phyloP scores from a whole-genome alignment of 2,888 invertebrate genomes.

The Spisula subtruncata region DNA sequence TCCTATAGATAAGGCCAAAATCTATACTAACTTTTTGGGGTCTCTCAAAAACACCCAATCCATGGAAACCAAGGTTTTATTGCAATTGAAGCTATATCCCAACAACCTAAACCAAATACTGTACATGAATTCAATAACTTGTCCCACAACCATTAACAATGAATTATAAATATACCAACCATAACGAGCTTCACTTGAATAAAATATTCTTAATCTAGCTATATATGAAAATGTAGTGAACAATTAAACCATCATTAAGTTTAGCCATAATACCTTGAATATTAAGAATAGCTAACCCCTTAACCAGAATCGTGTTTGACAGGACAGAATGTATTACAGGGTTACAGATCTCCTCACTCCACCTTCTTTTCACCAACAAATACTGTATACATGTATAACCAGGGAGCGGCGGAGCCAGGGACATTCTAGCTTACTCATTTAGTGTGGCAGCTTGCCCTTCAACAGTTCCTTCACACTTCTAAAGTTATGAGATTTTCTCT shows the following conservation, averaged over 20 bases:
- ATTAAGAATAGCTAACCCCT: too few species aligned
- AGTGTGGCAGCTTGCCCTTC: too few species aligned
- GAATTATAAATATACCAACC: not conserved
- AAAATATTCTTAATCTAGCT: not conserved
- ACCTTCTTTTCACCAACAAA: not conserved
- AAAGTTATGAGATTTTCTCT: too few species aligned
- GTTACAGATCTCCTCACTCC: too few species aligned
- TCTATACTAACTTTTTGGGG: too few species aligned
- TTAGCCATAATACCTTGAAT: too few species aligned
- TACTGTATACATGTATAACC: not conserved
- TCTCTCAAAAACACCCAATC: too few species aligned
- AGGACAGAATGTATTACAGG: too few species aligned
- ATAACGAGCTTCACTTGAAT: not conserved
- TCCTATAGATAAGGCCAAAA: too few species aligned
- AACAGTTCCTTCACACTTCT: too few species aligned
- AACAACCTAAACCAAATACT: not conserved
- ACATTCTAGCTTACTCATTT: not conserved
- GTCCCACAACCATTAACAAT: not conserved
- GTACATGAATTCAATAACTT: not conserved
- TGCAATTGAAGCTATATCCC: not conserved
- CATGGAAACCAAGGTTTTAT: too few species aligned
- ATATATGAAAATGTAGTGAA: not conserved
- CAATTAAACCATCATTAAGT: not conserved
- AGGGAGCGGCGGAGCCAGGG: not conserved
- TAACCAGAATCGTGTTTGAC: too few species aligned